Evolutionary conservation across 2,113 vertebrate genomes (phyloP).

Genomic region (Charadrius vociferus): DNA sequence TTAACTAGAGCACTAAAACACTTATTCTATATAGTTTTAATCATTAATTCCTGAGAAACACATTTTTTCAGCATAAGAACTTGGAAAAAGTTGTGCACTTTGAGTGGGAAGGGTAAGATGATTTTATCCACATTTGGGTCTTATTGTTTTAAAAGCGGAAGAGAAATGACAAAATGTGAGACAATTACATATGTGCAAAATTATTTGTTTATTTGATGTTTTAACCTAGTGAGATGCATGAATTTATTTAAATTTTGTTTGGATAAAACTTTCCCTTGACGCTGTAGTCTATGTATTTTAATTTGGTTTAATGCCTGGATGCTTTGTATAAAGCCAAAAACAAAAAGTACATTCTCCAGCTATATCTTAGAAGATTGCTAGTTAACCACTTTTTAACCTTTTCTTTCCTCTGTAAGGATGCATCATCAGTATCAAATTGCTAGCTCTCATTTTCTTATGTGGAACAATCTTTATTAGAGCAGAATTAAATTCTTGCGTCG

Average conservation of each 20-base stretch:
- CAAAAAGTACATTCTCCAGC: not conserved
- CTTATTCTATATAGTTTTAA: not conserved
- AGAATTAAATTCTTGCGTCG: not conserved
- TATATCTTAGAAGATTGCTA: not conserved
- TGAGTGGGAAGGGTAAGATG: slow-evolving; percentile 5
- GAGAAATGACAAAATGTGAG: slow-evolving; percentile 20
- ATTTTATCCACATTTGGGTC: slow-evolving; percentile 45
- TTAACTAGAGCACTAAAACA: slow-evolving; percentile 12
- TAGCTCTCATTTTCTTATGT: not conserved
- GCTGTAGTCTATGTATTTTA: not conserved
- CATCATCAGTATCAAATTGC: not conserved
- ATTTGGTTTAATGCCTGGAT: slow-evolving; percentile 16
- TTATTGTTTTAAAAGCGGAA: slow-evolving; percentile 45
- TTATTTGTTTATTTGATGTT: slow-evolving; percentile 25
- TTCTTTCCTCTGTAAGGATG: not conserved
- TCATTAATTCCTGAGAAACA: slow-evolving; percentile 1
- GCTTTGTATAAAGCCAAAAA: not conserved
- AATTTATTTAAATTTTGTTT: slow-evolving; percentile 35
- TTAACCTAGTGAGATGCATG: not conserved
- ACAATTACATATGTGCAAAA: slow-evolving; percentile 21
- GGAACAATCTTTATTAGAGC: not conserved
- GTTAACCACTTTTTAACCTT: not conserved
- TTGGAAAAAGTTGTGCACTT: slow-evolving; percentile 34
- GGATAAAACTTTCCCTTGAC: not conserved
- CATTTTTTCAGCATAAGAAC: slow-evolving; percentile 2